These are phyloP conservation scores for Trachurus trachurus DNA, from an alignment of 2,797 vertebrate species.

Conservation along the genomic window DNA sequence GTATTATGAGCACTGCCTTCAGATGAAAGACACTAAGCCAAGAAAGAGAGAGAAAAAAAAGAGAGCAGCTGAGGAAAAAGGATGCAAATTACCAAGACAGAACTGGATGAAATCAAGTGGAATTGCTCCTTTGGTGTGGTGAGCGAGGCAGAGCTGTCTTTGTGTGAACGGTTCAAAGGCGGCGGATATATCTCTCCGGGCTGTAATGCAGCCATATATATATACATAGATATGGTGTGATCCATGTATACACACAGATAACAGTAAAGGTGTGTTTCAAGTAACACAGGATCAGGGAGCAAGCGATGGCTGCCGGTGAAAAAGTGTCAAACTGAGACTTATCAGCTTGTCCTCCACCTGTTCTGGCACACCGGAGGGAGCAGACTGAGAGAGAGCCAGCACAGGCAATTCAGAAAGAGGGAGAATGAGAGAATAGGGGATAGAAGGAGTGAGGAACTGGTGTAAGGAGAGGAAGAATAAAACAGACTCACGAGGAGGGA, in stretches of 20 bases:
- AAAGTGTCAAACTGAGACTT: conserved; percentile 60
- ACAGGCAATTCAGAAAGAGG: conserved; percentile 8
- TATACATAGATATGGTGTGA: conserved; percentile 46
- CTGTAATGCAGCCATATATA: conserved; percentile 45
- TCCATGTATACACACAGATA: conserved; percentile 46
- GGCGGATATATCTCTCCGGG: conserved; percentile 27
- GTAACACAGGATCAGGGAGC: conserved; percentile 53
- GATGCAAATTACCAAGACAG: conserved; percentile 71
- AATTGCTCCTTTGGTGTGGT: conserved; percentile 68
- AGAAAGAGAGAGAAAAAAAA: conserved; percentile 30
- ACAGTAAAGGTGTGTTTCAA: conserved; percentile 45
- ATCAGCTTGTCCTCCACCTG: conserved; percentile 72
- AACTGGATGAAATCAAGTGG: conserved; percentile 66
- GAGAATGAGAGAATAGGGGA: conserved; percentile 37
- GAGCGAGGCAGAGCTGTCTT: conserved; percentile 39
- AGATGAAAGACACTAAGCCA: conserved; percentile 63
- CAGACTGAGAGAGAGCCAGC: conserved; percentile 28
- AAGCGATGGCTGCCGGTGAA: conserved; percentile 51
- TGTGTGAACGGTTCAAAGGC: conserved; percentile 69
- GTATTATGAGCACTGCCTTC: conserved; percentile 47
- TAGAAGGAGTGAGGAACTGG: conserved; percentile 22
- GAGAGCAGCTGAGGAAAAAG: conserved; percentile 55
- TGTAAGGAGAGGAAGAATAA: conserved; percentile 11
- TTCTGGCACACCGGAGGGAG: conserved; percentile 54
- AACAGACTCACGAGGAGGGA: conserved; percentile 1